Evolutionary conservation across 2,113 vertebrate species (phyloP).

Genomic region (Hypanus sabinus): DNA sequence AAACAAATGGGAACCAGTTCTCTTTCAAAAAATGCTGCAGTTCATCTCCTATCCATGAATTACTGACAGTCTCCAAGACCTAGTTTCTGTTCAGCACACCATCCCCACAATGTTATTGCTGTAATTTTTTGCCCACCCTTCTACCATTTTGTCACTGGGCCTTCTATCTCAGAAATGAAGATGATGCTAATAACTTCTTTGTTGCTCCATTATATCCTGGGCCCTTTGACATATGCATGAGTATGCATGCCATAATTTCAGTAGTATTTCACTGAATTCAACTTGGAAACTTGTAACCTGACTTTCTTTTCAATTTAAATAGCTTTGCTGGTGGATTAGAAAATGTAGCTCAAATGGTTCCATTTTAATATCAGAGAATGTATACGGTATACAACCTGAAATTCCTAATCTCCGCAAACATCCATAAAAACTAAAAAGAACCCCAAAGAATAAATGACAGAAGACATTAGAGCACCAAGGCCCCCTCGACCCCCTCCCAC

Average conservation of each 20-base stretch:
- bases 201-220: background rate
- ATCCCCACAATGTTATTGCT: too few relatives aligned
- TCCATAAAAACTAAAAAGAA: too few relatives aligned
- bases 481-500: too few relatives aligned
- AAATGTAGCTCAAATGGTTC: too few relatives aligned
- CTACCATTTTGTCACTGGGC: background rate
- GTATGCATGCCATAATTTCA: background rate
- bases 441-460: too few relatives aligned
- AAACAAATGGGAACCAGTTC: background rate
- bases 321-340: background rate
- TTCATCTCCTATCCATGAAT: background rate
- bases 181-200: background rate
- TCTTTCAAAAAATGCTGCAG: background rate
- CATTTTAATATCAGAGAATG: too few relatives aligned
- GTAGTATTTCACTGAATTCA: background rate
- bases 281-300: background rate
- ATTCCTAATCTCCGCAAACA: too few relatives aligned
- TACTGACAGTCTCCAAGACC: background rate
- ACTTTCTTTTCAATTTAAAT: background rate
- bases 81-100: background rate
- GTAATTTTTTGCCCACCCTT: background rate
- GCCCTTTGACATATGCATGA: background rate
- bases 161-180: background rate
- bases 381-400: too few relatives aligned
- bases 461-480: too few relatives aligned